Base-by-base conservation (phyloP, 2,888 invertebrate species). In the Thereva unica region DNA sequence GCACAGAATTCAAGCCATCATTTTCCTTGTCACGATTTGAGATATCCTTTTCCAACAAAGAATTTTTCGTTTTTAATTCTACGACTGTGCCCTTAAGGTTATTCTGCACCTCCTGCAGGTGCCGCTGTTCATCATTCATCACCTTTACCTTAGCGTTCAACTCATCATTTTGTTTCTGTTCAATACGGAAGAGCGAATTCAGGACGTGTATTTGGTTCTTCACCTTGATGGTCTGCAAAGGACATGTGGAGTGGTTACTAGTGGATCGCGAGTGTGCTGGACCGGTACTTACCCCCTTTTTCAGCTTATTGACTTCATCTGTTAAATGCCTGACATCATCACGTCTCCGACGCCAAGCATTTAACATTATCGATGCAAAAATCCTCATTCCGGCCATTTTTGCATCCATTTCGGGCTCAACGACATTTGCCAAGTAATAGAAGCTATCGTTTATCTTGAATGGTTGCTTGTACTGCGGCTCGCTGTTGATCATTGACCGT, bases 331-430 rank as follows among this genome's bases (percentile, higher is more conserved):
- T 72, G 3, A 78, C 76, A 41, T 79, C 78, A 2, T 73, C 72
- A 1, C 76, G 73, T 5, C 77, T 66, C 7, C 72, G 73, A 0
- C 80, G 77, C 80, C 80, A 80, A 4, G 77, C 75, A 59, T 76
- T 73, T 35, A 79, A 53, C 74, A 78, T 75, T 4, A 78, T 71
- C 4, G 75, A 73, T 0, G 76, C 71, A 34, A 79, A 76, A 9
- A 77, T 70, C 52, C 68, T 76, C 73, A 76, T 71, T 8, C 75
- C 75, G 34, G 76, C 73, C 8, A 70, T 67, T 47, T 75, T 76
- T 4, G 75, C 66, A 61, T 75, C 74, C 6, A 72, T 2, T 3
- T 71, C 70, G 1, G 8, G 3, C n/a, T 64, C 10, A 6, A 4
- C 6, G 5, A 41, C 50, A n/a, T 12, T 41, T 5, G 38, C 10